Evolutionary conservation across 2,888 invertebrate genomes (phyloP), one percentile per base, ranked within the genome.

Genomic region (Patella caerulea): DNA sequence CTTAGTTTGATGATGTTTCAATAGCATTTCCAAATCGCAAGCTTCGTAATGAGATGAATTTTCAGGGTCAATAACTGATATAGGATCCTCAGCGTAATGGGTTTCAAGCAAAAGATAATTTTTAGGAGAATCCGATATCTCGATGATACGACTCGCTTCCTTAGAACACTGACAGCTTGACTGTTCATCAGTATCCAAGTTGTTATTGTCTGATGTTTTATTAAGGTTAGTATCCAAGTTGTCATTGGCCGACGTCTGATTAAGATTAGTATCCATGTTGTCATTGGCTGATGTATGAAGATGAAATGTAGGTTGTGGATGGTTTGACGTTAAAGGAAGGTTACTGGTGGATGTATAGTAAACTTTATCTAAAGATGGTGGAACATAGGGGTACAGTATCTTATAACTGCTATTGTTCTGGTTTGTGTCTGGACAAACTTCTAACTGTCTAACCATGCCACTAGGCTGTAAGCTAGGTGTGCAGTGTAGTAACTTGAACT

Each of bases 31-130:
- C 45, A 82, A 75, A 12, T 77, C 78, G 34, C 80, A 78, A 29
- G 84, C 84, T 12, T 53, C 69, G 59, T 84, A 85, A 15, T 80
- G 71, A 14, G 75, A 81, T 0, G 80, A 77, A 0, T 81, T 76
- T 14, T 83, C 82, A 0, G 84, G 83, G 59, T 82, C 72, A 2
- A 84, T 76, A n/a, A 71, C 53, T 5, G 81, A 79, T 65, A 87
- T 59, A 2, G 87, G 85, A 45, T 83, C 82, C 74, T 87, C 87
- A 11, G 79, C 71, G 73, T 87, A 87, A 76, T 85, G 83, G 3
- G 83, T 84, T 75, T 87, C 87, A 34, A 76, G 80, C 29, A 73
- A 77, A 55, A 75, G 59, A 71, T 80, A 84, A 15, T 78, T 71
- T 29, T 53, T 78, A 5, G 69, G 54, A 17, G 75, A 53, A 19